Percentiles rank a stretch among this genome's conserved stretches.
Conservation (phyloP, 2,113 vertebrate genomes). For the Halcyon malimbica region DNA sequence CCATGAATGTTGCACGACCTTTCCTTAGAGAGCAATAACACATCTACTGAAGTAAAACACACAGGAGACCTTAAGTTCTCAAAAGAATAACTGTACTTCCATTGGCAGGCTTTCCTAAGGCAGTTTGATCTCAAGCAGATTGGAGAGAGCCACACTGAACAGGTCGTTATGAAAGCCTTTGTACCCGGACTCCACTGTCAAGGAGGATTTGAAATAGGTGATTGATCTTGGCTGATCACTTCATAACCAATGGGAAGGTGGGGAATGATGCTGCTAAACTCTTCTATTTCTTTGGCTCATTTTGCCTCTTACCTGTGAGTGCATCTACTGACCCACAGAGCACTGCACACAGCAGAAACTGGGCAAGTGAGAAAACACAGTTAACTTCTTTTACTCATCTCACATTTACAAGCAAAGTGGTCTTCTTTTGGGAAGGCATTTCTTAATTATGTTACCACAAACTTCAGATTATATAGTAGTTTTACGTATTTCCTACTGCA, state of each 20-base stretch:
- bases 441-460: background rate
- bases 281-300: background rate
- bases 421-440: background rate
- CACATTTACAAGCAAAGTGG: background rate
- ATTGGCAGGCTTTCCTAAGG: background rate
- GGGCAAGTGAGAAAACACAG: background rate
- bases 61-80: background rate
- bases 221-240: background rate
- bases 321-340: background rate
- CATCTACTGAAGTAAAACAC: background rate
- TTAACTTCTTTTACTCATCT: background rate
- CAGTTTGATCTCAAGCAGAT: background rate
- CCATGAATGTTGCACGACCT: background rate
- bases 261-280: background rate
- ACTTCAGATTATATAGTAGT: background rate
- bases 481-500: background rate
- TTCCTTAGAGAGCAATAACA: background rate
- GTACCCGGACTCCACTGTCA: background rate
- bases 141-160: background rate
- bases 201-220: background rate
- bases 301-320: background rate
- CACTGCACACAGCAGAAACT: background rate
- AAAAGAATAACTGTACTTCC: background rate
- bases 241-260: background rate
- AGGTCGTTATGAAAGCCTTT: accelerated